Evolutionary conservation across 2,888 invertebrate genomes (phyloP).

Genomic region (Dasysyrphus tricinctus): DNA sequence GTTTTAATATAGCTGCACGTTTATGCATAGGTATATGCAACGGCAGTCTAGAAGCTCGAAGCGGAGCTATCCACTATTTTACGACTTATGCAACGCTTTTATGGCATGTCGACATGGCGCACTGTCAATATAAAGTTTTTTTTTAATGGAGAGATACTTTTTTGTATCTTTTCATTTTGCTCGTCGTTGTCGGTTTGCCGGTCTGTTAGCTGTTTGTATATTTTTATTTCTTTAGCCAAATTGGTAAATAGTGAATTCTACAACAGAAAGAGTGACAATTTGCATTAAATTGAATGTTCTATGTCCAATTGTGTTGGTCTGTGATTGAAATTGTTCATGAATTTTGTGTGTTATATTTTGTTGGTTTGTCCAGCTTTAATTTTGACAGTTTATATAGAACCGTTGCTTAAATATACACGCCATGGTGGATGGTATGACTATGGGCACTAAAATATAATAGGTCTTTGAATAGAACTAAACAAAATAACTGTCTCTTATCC

Average conservation of each 20-base stretch:
- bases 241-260: slow-evolving; percentile 35
- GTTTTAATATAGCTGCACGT: not conserved
- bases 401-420: too few relatives aligned
- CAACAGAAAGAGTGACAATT: slow-evolving; percentile 58
- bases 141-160: slow-evolving; percentile 11
- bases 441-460: too few relatives aligned
- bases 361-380: slow-evolving; percentile 15
- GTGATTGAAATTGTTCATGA: slow-evolving; percentile 23
- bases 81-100: slow-evolving; percentile 68
- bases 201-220: slow-evolving; percentile 23
- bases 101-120: slow-evolving; percentile 63
- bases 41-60: slow-evolving; percentile 18
- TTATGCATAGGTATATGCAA: slow-evolving; percentile 1
- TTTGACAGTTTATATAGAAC: not conserved
- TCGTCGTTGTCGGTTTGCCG: slow-evolving; percentile 30
- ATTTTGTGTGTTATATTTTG: slow-evolving; percentile 2
- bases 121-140: slow-evolving; percentile 52
- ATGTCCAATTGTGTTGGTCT: slow-evolving; percentile 13
- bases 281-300: slow-evolving; percentile 65
- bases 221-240: slow-evolving; percentile 8
- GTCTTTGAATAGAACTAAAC: too few relatives aligned
- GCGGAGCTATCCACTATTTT: slow-evolving; percentile 52
- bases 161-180: slow-evolving; percentile 23
- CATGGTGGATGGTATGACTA: too few relatives aligned
- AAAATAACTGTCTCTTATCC: too few relatives aligned